Evolutionary conservation across 2,113 vertebrate genomes (phyloP), one percentile per base, ranked within the genome.

Genomic region (Labrus mixtus): DNA sequence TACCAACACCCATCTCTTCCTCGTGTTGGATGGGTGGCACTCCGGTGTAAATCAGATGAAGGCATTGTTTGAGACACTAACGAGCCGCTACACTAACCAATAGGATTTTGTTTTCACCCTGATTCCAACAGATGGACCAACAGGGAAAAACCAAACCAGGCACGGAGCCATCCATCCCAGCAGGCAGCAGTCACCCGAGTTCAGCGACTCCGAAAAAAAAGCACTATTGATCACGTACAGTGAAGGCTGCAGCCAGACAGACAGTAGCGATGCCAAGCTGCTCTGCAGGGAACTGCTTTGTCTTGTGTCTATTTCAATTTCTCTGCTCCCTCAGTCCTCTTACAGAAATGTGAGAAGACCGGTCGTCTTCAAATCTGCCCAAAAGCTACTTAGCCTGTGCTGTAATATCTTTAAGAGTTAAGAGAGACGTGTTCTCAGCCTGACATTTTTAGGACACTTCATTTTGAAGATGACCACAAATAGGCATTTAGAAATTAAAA

Each of bases 91-190:
- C 23, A 59, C 15, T 43, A 43, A 73, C 51, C 41, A 55, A 64
- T 29, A 12, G 9, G 29, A 22, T 23, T 53, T 53, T 53, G 54
- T 65, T 56, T 61, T 55, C 51, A 53, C 33, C 33, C 67, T 10
- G 10, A 68, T 59, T 45, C 2, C 36, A 65, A 73, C 65, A 77
- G 82, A 84, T 68, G 63, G 64, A 66, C 39, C 9, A 61, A 56
- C 19, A 51, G 41, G 48, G 33, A 61, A 45, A 17, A 53, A 15
- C 45, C 17, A 68, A 72, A 61, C 2, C 8, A n/a, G 57, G 65
- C 71, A 59, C 72, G 16, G 16, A 55, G 53, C 62, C 73, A 65
- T 70, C 59, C 45, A 64, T 43, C 64, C 22, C 65, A 71, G 58
- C 69, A 65, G 58, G 75, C 11, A 6, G 58, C 9, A 61, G 19